A percentile compares a stretch with the other conserved stretches of the same genome.
phyloP scores from a whole-genome alignment of 2,113 vertebrate species.

The Gopherus flavomarginatus region DNA sequence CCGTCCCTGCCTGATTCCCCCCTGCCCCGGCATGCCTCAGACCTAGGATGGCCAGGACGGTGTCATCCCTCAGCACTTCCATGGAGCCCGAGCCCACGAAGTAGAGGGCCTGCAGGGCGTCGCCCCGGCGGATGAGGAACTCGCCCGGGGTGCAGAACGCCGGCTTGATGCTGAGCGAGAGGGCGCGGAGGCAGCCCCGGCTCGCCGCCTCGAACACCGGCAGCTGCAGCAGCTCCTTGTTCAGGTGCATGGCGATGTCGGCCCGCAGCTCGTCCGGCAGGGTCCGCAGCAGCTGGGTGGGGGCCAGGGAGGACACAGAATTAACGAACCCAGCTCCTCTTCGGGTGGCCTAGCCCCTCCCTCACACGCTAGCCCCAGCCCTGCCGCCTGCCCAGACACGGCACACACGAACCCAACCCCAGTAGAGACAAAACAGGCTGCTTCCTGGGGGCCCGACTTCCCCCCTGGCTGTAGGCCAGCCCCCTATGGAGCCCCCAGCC shows the following conservation, averaged over 20 bases:
- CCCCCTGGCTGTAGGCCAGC: too few relatives aligned
- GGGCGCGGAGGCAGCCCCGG: conserved; percentile 73
- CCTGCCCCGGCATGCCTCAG: not conserved
- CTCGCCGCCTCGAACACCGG: conserved; percentile 72
- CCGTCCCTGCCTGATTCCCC: not conserved
- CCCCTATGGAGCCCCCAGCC: too few relatives aligned
- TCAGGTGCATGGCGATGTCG: conserved; percentile 79
- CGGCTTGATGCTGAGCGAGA: conserved; percentile 73
- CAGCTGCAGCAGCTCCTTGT: conserved; percentile 79
- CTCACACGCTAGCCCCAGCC: not conserved
- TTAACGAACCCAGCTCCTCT: not conserved
- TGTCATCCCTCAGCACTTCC: conserved; percentile 80
- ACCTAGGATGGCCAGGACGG: conserved; percentile 79
- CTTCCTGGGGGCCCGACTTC: not conserved
- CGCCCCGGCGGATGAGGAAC: conserved; percentile 78
- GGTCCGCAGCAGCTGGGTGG: conserved; percentile 72
- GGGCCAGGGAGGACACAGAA: not conserved
- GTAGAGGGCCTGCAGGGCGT: conserved; percentile 78
- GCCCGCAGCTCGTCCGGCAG: conserved; percentile 78
- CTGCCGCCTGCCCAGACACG: not conserved
- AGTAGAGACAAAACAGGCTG: not conserved
- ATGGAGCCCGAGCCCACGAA: conserved; percentile 79
- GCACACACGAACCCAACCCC: not conserved
- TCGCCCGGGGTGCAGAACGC: conserved; percentile 78
- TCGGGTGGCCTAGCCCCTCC: not conserved